Evolutionary conservation across 2,888 invertebrate genomes (phyloP).

Genomic region (Tinea trinotella): DNA sequence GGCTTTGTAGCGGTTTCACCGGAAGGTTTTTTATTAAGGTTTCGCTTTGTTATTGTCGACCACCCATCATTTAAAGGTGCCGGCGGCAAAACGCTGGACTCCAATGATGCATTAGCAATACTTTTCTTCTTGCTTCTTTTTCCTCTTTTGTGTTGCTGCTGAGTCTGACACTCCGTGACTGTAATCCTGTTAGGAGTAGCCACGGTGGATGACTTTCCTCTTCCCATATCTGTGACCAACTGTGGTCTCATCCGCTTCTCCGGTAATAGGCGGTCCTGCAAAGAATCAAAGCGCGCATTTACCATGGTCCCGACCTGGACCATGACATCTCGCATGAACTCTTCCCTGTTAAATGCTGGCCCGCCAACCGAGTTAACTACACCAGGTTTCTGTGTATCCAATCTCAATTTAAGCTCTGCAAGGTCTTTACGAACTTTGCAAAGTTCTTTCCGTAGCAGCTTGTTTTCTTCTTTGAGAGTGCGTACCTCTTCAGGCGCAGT

Average conservation of each 20-base stretch:
- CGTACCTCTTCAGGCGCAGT: too few species aligned
- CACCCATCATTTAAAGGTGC: not conserved
- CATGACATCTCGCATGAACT: not conserved
- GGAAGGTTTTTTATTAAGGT: too few species aligned
- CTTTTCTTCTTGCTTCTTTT: not conserved
- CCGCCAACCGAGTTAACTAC: too few species aligned
- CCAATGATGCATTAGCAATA: not conserved
- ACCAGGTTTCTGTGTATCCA: too few species aligned
- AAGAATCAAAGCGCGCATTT: not conserved
- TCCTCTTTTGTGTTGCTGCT: not conserved
- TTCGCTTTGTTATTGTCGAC: not conserved
- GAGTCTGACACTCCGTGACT: not conserved
- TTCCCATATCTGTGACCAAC: not conserved
- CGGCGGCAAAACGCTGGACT: not conserved
- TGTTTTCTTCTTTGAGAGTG: too few species aligned
- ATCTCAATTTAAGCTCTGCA: too few species aligned
- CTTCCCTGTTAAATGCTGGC: too few species aligned
- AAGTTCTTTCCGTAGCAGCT: too few species aligned
- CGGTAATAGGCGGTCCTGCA: not conserved
- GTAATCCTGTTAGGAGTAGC: not conserved
- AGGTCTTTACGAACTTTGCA: too few species aligned
- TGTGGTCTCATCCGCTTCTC: not conserved
- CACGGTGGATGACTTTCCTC: not conserved
- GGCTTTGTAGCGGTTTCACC: too few species aligned
- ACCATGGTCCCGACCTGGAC: not conserved